A percentile compares a stretch with the other conserved stretches of the same genome.
Conservation (phyloP, 2,113 vertebrate species). For the Hemiprocne comata region DNA sequence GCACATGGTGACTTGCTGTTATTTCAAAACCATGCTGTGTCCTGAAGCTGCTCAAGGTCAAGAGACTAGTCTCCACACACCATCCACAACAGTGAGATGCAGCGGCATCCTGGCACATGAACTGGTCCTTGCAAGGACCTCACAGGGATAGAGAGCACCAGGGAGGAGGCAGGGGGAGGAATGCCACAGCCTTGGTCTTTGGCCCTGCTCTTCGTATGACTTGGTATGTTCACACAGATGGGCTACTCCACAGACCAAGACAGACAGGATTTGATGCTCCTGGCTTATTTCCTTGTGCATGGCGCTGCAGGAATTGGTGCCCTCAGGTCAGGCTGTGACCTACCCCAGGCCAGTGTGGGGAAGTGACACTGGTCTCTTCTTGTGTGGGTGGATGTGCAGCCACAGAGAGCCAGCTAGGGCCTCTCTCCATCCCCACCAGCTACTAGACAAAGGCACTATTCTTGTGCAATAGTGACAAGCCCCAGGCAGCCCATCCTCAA, state of each 20-base stretch:
- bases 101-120: neutral
- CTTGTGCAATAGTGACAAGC: neutral
- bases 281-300: neutral
- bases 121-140: neutral
- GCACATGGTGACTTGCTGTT: neutral
- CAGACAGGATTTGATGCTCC: neutral
- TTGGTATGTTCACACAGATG: neutral
- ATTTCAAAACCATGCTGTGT: neutral
- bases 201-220: neutral
- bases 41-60: neutral
- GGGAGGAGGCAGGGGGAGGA: neutral
- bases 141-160: neutral
- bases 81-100: neutral
- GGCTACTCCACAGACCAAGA: neutral
- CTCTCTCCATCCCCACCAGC: neutral
- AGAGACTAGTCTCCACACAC: rapidly evolving
- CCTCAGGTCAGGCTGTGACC: neutral
- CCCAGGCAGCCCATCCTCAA: neutral
- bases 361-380: neutral
- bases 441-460: neutral
- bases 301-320: neutral
- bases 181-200: neutral
- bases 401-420: neutral
- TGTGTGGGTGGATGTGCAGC: neutral
- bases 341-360: too few species aligned